Conservation (phyloP, 1,140 invertebrate species). For the Subanguina moxae region DNA sequence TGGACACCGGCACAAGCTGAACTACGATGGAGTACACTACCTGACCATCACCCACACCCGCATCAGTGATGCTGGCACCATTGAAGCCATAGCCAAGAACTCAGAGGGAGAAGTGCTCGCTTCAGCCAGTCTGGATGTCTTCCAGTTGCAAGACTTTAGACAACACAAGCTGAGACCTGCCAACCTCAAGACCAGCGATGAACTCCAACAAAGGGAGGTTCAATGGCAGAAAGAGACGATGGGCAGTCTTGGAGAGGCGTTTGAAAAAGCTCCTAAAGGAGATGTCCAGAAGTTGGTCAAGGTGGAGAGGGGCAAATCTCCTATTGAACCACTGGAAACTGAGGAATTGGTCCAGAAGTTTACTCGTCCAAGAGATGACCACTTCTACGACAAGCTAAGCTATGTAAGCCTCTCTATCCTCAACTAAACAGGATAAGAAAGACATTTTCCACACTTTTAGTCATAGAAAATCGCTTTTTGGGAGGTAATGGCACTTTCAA, state of each 20-base stretch:
- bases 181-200: slow-evolving; percentile 48
- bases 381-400: slow-evolving; percentile 56
- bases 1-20: slow-evolving; percentile 54
- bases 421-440: no score
- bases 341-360: slow-evolving; percentile 57
- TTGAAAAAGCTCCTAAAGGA: slow-evolving; percentile 56
- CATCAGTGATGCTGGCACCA: slow-evolving; percentile 56
- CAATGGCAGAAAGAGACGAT: slow-evolving; percentile 52
- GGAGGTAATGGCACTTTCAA: no score
- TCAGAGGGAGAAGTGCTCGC: slow-evolving; percentile 53
- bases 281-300: slow-evolving; percentile 51
- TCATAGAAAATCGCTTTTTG: no score
- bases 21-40: slow-evolving; percentile 56
- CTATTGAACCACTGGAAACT: slow-evolving; percentile 55
- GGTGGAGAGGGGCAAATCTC: slow-evolving; percentile 48
- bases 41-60: slow-evolving; percentile 49
- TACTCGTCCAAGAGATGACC: slow-evolving; percentile 49
- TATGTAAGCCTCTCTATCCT: slow-evolving; percentile 27
- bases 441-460: no score
- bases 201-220: slow-evolving; percentile 39
- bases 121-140: slow-evolving; percentile 52
- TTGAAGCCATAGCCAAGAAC: slow-evolving; percentile 54
- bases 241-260: slow-evolving; percentile 45
- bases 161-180: slow-evolving; percentile 50
- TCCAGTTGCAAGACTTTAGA: slow-evolving; percentile 56